A percentile compares a stretch with the other conserved stretches of the same genome.
phyloP scores from a whole-genome alignment of 2,888 invertebrate genomes.

The Tyria jacobaeae region DNA sequence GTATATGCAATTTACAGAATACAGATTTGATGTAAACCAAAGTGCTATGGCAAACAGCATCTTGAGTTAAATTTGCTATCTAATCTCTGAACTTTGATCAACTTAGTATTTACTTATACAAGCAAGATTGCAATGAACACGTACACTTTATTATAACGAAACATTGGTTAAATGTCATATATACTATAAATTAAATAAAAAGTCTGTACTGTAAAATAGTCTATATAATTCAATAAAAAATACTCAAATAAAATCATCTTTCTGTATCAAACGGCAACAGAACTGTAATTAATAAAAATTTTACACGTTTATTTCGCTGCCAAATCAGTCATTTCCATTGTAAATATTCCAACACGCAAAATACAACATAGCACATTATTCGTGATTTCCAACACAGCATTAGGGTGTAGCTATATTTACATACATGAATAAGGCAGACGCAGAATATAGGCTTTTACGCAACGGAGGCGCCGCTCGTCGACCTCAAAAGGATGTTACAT shows the following conservation, averaged over 20 bases:
- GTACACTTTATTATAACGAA: neutral
- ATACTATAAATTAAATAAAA: too few species aligned
- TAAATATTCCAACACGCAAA: conserved; percentile 31
- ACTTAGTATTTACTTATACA: conserved; percentile 35
- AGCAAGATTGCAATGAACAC: conserved; percentile 26
- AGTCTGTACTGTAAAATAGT: too few species aligned
- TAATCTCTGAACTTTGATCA: conserved; percentile 26
- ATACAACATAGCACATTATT: conserved; percentile 38
- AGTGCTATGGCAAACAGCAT: conserved; percentile 28
- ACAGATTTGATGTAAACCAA: conserved; percentile 44
- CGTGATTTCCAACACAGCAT: conserved; percentile 49
- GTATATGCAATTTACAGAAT: conserved; percentile 17
- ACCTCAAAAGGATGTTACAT: conserved; percentile 46
- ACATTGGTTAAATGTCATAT: neutral
- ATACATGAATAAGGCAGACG: conserved; percentile 51
- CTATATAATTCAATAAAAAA: too few species aligned
- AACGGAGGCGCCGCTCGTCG: conserved; percentile 25
- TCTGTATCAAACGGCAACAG: too few species aligned
- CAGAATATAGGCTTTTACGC: conserved; percentile 37
- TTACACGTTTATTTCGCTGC: conserved; percentile 22
- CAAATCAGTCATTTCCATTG: conserved; percentile 15
- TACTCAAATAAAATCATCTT: too few species aligned
- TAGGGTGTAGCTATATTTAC: conserved; percentile 48
- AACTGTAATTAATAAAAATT: too few species aligned
- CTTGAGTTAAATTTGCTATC: conserved; percentile 34